phyloP scores from a whole-genome alignment of 2,797 vertebrate genomes.

The Leptodactylus fallax region DNA sequence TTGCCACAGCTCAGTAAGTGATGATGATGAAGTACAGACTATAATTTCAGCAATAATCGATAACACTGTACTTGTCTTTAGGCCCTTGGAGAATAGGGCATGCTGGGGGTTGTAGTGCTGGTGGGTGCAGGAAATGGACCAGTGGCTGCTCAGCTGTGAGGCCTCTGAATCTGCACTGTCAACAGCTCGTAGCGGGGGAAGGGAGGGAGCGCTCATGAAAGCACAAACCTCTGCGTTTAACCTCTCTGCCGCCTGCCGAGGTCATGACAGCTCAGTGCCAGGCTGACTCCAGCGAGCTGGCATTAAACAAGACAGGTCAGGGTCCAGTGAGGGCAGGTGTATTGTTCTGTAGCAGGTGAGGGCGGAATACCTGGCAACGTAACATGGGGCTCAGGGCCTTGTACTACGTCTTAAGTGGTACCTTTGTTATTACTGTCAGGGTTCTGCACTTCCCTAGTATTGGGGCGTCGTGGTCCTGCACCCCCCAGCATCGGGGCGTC shows the following conservation, averaged over 20 bases:
- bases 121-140: background rate
- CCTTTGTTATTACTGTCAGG: background rate
- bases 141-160: background rate
- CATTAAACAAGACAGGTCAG: background rate
- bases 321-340: background rate
- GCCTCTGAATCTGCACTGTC: slow-evolving; percentile 45
- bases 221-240: slow-evolving; percentile 16
- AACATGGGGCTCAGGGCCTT: background rate
- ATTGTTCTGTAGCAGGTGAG: background rate
- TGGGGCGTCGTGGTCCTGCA: background rate
- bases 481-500: background rate
- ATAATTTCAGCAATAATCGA: background rate
- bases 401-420: background rate
- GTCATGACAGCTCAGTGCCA: slow-evolving; percentile 28
- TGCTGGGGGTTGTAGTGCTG: slow-evolving; percentile 21
- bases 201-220: background rate
- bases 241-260: slow-evolving; percentile 9
- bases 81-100: background rate
- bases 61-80: background rate
- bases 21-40: too few species aligned
- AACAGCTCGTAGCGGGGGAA: slow-evolving; percentile 3
- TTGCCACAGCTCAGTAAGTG: too few species aligned
- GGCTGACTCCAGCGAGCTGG: background rate
- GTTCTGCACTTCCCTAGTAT: background rate
- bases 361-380: background rate